Evolutionary conservation across 2,113 vertebrate genomes (phyloP).

Genomic region (Charadrius vociferus): DNA sequence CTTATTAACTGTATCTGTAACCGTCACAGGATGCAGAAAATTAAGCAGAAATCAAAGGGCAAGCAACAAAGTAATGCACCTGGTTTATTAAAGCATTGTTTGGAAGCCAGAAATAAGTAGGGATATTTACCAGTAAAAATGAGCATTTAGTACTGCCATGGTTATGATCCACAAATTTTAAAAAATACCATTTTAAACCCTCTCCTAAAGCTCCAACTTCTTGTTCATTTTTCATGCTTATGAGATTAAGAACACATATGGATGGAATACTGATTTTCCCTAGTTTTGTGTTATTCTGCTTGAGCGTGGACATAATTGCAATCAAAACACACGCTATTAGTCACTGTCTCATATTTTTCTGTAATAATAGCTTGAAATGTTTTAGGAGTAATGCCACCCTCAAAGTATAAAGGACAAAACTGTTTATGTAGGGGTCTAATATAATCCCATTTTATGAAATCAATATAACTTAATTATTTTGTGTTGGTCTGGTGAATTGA

Average conservation of each 20-base stretch:
- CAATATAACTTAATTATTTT: not conserved
- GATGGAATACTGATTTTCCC: not conserved
- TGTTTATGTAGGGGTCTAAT: not conserved
- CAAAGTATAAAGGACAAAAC: not conserved
- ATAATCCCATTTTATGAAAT: not conserved
- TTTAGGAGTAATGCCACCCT: not conserved
- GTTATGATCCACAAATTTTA: not conserved
- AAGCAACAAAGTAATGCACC: not conserved
- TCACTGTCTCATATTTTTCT: not conserved
- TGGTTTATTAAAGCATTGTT: not conserved
- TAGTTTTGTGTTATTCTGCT: not conserved
- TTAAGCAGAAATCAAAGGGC: not conserved
- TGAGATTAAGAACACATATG: not conserved
- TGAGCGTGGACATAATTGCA: not conserved
- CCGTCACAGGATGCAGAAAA: not conserved
- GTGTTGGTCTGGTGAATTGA: not conserved
- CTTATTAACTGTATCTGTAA: not conserved
- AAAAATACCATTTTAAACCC: not conserved
- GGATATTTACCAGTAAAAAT: not conserved
- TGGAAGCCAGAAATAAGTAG: not conserved
- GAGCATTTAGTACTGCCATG: not conserved
- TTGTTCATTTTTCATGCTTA: not conserved
- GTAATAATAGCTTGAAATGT: not conserved
- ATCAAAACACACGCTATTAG: not conserved
- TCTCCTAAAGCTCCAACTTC: not conserved